A percentile compares a stretch with the other conserved stretches of the same genome.
phyloP scores from a whole-genome alignment of 2,797 vertebrate species.

The Phoxinus dragarum region DNA sequence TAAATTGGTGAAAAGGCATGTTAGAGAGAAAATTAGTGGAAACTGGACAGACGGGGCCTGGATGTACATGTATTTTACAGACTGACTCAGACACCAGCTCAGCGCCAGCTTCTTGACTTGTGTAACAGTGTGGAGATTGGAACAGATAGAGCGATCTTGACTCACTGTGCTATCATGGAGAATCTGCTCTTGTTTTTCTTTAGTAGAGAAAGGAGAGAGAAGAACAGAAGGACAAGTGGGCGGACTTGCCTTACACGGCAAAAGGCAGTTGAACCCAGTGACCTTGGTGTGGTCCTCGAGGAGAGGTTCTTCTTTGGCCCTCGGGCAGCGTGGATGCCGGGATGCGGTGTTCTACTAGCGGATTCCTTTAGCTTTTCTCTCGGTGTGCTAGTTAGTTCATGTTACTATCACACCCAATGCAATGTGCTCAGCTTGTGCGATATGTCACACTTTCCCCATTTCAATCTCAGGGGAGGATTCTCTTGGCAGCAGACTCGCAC shows the following conservation, averaged over 20 bases:
- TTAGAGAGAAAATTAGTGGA: slow-evolving; percentile 62
- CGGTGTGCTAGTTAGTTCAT: slow-evolving; percentile 8
- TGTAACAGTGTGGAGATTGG: slow-evolving; percentile 57
- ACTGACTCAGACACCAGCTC: slow-evolving; percentile 57
- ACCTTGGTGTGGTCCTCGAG: slow-evolving; percentile 46
- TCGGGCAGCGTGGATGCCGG: slow-evolving; percentile 9
- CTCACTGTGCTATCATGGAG: slow-evolving; percentile 56
- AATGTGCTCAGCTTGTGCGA: slow-evolving; percentile 20
- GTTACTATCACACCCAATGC: slow-evolving; percentile 29
- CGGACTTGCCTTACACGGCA: slow-evolving; percentile 21
- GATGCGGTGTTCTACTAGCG: slow-evolving; percentile 21
- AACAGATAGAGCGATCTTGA: slow-evolving; percentile 55
- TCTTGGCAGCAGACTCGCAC: slow-evolving; percentile 17
- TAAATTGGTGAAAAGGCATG: slow-evolving; percentile 32
- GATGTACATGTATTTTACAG: slow-evolving; percentile 60
- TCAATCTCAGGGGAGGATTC: slow-evolving; percentile 40
- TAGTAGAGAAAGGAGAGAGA: slow-evolving; percentile 43
- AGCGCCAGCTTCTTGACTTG: slow-evolving; percentile 57
- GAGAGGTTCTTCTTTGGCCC: slow-evolving; percentile 11
- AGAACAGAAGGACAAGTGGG: slow-evolving; percentile 58
- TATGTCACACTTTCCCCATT: slow-evolving; percentile 27
- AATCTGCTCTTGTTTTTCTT: slow-evolving; percentile 63
- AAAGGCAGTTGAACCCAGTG: slow-evolving; percentile 53
- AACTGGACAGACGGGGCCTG: slow-evolving; percentile 61
- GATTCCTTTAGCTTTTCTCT: not conserved